Conservation (phyloP, 2,797 vertebrate species). For the Falco biarmicus region DNA sequence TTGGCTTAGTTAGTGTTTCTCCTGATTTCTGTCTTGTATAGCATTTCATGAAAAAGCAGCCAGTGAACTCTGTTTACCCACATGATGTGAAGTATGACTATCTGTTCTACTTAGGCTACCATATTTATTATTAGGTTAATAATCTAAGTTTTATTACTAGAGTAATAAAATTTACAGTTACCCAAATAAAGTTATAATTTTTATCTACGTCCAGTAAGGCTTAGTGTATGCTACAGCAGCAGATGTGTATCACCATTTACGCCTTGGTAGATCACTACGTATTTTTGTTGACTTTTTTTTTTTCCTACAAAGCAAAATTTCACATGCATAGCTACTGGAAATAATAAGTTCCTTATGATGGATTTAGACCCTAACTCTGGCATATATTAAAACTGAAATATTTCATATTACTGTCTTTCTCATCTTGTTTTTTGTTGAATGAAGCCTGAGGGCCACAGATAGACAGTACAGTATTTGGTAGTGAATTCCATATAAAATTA, state of each 20-base stretch:
- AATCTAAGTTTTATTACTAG: not conserved
- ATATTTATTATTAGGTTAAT: not conserved
- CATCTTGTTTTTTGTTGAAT: not conserved
- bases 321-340: not conserved
- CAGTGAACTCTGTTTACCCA: not conserved
- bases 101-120: not conserved
- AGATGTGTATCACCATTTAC: not conserved
- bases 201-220: not conserved
- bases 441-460: not conserved
- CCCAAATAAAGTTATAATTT: not conserved
- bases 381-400: not conserved
- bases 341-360: not conserved
- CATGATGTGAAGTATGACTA: not conserved
- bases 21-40: not conserved
- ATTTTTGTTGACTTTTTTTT: not conserved
- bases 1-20: not conserved
- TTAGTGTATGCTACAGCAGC: not conserved
- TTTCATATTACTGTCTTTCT: not conserved
- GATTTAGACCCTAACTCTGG: not conserved
- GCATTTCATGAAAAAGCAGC: not conserved
- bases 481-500: not conserved
- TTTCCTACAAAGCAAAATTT: not conserved
- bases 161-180: not conserved
- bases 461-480: not conserved
- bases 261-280: not conserved